Evolutionary conservation across 2,888 invertebrate genomes (phyloP), one percentile per base, ranked within the genome.

Genomic region (Gryllus longicercus): DNA sequence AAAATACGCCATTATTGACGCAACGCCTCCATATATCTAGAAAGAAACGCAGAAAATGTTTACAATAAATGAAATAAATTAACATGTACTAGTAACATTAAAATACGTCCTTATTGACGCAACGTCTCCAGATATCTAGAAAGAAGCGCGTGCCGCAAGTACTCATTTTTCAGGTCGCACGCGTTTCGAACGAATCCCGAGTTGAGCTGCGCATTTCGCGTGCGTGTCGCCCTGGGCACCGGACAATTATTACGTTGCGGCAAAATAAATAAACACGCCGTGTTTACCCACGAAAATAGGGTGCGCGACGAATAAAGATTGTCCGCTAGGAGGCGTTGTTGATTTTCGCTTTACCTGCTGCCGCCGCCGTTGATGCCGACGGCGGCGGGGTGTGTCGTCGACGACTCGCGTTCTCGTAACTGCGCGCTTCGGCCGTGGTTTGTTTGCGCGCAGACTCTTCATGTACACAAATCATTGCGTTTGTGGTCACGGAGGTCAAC

Each of bases 271-370:
- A 76, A 76, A 76, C 76, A 76, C 25, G 21, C 2, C 23, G 76
- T 76, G 76, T 76, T 76, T 76, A 76, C 38, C 16, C 76, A 76
- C 76, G 76, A 38, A 76, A 76, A 76, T 76, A 25, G 76, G 23
- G 76, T 76, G 76, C 38, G n/a, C 38, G 76, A 23, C 23, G 76
- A 23, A 38, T 76, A 38, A 76, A 76, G 76, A 76, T 25, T 25
- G 16, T 25, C 8, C 16, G 76, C 76, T 76, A 76, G 76, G 76
- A 76, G 76, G 76, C 25, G 25, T 76, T 76, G 76, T 76, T 76
- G 76, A 76, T 76, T 76, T 76, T 76, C 76, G 76, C 23, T 76
- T 76, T 38, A 76, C 76, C 76, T 76, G 76, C 63, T n/a, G 63
- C 0, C 63, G 63, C 4, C 63, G 63, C 63, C 63, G 11, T 63